phyloP scores from a whole-genome alignment of 2,888 invertebrate species.

The Tetranychus piercei region DNA sequence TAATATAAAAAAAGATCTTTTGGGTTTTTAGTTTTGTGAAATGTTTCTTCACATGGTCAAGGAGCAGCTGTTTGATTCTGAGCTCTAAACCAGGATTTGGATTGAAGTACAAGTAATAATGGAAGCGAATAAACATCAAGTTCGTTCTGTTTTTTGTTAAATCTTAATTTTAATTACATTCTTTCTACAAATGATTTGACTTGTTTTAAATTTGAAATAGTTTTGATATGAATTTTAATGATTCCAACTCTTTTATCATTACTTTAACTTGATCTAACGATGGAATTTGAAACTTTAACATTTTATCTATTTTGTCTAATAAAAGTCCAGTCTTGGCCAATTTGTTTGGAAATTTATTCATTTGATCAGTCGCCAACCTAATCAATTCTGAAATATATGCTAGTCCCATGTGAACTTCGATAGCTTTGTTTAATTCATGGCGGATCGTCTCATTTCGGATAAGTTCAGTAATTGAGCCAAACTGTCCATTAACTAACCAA shows the following conservation, averaged over 20 bases:
- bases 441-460: not conserved
- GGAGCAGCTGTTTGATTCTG: too few relatives aligned
- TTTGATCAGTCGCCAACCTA: not conserved
- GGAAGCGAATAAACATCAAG: too few relatives aligned
- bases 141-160: too few relatives aligned
- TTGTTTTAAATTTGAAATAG: not conserved
- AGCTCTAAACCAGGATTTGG: too few relatives aligned
- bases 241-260: not conserved
- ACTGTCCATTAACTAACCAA: constrained; percentile 9
- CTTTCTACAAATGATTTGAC: too few relatives aligned
- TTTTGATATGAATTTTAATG: not conserved
- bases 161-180: too few relatives aligned
- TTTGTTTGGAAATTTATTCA: not conserved
- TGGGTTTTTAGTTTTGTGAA: too few relatives aligned
- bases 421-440: not conserved
- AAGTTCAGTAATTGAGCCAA: constrained; percentile 4
- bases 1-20: too few relatives aligned
- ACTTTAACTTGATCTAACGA: not conserved
- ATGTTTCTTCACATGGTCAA: too few relatives aligned
- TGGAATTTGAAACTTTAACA: not conserved
- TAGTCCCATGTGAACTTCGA: constrained; percentile 2
- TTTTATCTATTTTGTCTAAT: not conserved
- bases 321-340: not conserved
- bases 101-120: too few relatives aligned
- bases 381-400: not conserved